Evolutionary conservation across 2,888 invertebrate genomes (phyloP).

Genomic region (Drosophila glabriapex): DNA sequence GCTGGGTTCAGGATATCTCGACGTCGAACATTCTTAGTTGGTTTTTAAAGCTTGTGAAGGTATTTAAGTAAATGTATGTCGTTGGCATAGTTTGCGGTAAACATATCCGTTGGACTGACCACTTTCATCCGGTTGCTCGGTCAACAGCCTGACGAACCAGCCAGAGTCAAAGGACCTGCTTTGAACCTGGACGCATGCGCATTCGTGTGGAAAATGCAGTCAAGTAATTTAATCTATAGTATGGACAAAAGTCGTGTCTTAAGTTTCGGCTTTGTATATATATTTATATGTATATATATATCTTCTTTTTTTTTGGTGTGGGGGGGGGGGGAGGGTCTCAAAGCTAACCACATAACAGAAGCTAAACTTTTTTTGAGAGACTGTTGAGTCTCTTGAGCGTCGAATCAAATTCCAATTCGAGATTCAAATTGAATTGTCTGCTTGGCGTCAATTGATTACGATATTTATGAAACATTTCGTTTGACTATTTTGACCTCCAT

Average conservation of each 20-base stretch:
- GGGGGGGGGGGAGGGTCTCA: background rate
- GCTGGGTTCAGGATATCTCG: background rate
- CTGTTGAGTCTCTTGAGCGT: conserved; percentile 13
- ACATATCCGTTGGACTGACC: conserved; percentile 77
- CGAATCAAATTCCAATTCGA: conserved; percentile 64
- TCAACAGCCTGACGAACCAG: conserved; percentile 65
- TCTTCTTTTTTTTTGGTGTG: background rate
- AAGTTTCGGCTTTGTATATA: conserved; percentile 45
- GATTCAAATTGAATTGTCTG: conserved; percentile 63
- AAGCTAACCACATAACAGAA: conserved; percentile 59
- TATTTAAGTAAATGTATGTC: conserved; percentile 40
- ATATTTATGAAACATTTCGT: conserved; percentile 83
- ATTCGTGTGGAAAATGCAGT: conserved; percentile 78
- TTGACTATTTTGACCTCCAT: conserved; percentile 84
- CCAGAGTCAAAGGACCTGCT: conserved; percentile 56
- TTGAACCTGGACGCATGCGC: conserved; percentile 76
- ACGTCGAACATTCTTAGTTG: background rate
- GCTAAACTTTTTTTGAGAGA: conserved; percentile 33
- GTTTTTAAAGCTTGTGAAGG: conserved; percentile 21
- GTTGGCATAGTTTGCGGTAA: conserved; percentile 61
- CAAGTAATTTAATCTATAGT: conserved; percentile 72
- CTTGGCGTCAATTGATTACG: conserved; percentile 78
- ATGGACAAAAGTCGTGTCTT: conserved; percentile 62
- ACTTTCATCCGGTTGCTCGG: conserved; percentile 78
- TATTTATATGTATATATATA: background rate